These are phyloP conservation scores for Hydropsyche tenuis DNA, from an alignment of 1,140 invertebrate species.

Conservation along the genomic window DNA sequence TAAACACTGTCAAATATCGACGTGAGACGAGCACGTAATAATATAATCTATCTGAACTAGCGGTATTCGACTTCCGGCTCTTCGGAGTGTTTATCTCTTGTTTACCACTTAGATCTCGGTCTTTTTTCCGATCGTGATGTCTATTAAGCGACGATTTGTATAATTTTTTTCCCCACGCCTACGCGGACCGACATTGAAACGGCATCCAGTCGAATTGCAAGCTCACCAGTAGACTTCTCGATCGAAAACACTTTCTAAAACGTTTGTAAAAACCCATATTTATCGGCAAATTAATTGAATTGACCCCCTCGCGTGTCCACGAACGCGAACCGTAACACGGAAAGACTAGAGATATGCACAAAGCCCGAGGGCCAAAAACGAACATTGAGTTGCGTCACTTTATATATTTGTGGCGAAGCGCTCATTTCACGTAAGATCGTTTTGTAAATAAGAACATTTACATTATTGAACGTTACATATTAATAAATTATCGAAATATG, in stretches of 20 bases:
- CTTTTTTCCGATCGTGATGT: not conserved
- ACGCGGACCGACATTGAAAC: slow-evolving; percentile 5
- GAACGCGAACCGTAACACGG: not conserved
- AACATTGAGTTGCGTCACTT: not conserved
- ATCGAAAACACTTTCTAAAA: not conserved
- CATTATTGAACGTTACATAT: not conserved
- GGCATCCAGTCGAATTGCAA: not conserved
- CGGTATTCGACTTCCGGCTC: slow-evolving; percentile 14
- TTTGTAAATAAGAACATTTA: not conserved
- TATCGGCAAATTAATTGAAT: slow-evolving; percentile 17
- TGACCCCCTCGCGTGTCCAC: slow-evolving; percentile 7
- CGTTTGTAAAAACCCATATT: not conserved
- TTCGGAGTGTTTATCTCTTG: not conserved
- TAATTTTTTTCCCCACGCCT: not conserved
- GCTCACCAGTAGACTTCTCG: not conserved
- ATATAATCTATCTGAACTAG: not conserved
- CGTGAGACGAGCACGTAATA: not conserved
- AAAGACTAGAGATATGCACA: not conserved
- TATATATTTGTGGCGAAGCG: not conserved
- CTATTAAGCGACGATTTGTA: not conserved
- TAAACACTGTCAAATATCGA: slow-evolving; percentile 10
- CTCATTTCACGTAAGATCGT: not conserved
- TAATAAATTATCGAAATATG: too few relatives aligned
- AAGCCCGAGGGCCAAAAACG: not conserved
- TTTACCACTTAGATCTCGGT: not conserved